Conservation (phyloP, 2,888 invertebrate species). For the Sesia bembeciformis region DNA sequence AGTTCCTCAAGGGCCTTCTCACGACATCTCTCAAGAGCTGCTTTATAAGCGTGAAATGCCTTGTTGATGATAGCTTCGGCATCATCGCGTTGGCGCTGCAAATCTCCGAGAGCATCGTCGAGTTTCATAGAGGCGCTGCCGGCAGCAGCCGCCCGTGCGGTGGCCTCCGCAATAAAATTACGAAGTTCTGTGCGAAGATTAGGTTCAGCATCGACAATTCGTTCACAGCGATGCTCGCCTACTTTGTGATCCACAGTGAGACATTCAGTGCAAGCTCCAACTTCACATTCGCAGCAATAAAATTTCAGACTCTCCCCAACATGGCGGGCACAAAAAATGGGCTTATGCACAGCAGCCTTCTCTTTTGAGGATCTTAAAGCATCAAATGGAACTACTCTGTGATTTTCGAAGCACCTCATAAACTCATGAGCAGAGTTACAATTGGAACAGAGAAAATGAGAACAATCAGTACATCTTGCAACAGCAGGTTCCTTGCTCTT, state of each 20-base stretch:
- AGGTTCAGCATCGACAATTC: conserved; percentile 85
- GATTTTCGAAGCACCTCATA: conserved; percentile 97
- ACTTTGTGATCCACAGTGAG: conserved; percentile 87
- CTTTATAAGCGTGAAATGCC: conserved; percentile 85
- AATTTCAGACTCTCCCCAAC: conserved; percentile 88
- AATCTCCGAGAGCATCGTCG: conserved; percentile 86
- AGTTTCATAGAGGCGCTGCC: conserved; percentile 83
- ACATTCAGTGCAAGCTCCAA: conserved; percentile 92
- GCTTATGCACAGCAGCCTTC: conserved; percentile 90
- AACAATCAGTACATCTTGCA: conserved; percentile 95
- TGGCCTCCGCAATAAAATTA: conserved; percentile 82
- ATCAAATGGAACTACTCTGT: conserved; percentile 91
- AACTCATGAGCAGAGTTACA: conserved; percentile 97
- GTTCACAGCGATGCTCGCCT: conserved; percentile 87
- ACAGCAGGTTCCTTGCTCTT: conserved; percentile 96
- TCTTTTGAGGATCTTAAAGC: conserved; percentile 86
- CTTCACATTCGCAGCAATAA: conserved; percentile 91
- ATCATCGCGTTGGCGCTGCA: conserved; percentile 90
- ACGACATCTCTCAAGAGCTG: conserved; percentile 85
- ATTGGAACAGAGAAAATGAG: conserved; percentile 93
- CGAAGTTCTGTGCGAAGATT: conserved; percentile 85
- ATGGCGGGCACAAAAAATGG: conserved; percentile 88
- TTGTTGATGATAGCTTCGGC: conserved; percentile 88
- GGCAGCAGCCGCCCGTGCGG: conserved; percentile 83
- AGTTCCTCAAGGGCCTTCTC: conserved; percentile 84